Evolutionary conservation across 2,888 invertebrate species (phyloP).

Genomic region (Odontocerum albicorne): DNA sequence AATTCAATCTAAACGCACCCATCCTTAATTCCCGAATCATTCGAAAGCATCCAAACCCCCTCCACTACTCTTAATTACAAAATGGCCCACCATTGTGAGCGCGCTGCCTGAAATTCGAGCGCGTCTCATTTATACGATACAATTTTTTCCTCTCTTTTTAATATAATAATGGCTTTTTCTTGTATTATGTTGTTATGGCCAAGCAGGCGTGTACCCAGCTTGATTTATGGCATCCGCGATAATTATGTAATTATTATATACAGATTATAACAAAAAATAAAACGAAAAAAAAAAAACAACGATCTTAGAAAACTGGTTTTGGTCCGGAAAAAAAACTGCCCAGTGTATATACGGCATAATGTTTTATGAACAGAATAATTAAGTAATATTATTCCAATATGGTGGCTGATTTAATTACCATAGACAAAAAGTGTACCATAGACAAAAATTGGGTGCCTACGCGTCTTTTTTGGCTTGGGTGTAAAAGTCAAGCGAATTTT

Average conservation of each 20-base stretch:
- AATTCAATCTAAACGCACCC: too few species aligned
- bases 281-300: background rate
- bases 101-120: constrained; percentile 10
- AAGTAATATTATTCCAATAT: constrained; percentile 12
- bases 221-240: constrained; percentile 26
- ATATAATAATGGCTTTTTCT: constrained; percentile 27
- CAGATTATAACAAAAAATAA: constrained; percentile 7
- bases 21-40: too few species aligned
- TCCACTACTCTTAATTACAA: background rate
- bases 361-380: background rate
- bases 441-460: too few species aligned
- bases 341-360: background rate
- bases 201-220: constrained; percentile 15
- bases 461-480: too few species aligned
- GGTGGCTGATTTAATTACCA: too few species aligned
- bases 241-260: constrained; percentile 16
- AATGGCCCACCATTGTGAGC: constrained; percentile 7
- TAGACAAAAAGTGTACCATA: too few species aligned
- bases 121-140: background rate
- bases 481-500: too few species aligned
- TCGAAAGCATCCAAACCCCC: too few species aligned
- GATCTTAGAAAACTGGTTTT: too few species aligned
- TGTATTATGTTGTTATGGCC: constrained; percentile 30
- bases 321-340: background rate
- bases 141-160: constrained; percentile 9